Conservation (phyloP, 2,888 invertebrate genomes). For the Molorchus minor region DNA sequence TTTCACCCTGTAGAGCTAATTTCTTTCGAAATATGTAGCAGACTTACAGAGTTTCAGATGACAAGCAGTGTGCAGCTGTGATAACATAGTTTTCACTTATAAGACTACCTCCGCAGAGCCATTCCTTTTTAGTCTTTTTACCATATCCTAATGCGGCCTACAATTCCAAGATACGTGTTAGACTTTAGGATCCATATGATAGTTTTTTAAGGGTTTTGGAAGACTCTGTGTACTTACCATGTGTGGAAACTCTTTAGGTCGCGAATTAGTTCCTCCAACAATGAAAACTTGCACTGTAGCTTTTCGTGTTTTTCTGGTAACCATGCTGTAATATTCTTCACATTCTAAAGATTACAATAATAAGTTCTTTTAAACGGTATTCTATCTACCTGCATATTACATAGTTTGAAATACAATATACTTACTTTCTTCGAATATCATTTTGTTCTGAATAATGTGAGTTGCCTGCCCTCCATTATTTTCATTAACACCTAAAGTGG, state of each 20-base stretch:
- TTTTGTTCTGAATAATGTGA: slow-evolving; percentile 1
- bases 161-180: slow-evolving; percentile 11
- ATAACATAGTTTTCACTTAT: slow-evolving; percentile 72
- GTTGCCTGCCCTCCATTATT: neutral
- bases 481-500: neutral
- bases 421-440: slow-evolving; percentile 33
- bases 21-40: no score
- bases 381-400: neutral
- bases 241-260: slow-evolving; percentile 57
- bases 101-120: slow-evolving; percentile 74
- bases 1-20: no score
- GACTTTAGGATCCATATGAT: neutral
- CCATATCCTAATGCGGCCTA: slow-evolving; percentile 57
- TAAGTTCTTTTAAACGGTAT: neutral
- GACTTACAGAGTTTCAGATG: slow-evolving; percentile 47
- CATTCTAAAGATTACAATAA: slow-evolving; percentile 41
- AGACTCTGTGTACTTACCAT: slow-evolving; percentile 52
- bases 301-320: slow-evolving; percentile 24
- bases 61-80: slow-evolving; percentile 75
- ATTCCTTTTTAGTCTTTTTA: slow-evolving; percentile 55
- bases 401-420: slow-evolving; percentile 5
- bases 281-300: slow-evolving; percentile 40
- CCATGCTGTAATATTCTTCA: slow-evolving; percentile 38
- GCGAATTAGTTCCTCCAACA: slow-evolving; percentile 48
- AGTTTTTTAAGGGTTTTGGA: no score